A percentile compares a stretch with the other conserved stretches of the same genome.
Conservation (phyloP, 1,140 invertebrate genomes). For the Apis cerana region DNA sequence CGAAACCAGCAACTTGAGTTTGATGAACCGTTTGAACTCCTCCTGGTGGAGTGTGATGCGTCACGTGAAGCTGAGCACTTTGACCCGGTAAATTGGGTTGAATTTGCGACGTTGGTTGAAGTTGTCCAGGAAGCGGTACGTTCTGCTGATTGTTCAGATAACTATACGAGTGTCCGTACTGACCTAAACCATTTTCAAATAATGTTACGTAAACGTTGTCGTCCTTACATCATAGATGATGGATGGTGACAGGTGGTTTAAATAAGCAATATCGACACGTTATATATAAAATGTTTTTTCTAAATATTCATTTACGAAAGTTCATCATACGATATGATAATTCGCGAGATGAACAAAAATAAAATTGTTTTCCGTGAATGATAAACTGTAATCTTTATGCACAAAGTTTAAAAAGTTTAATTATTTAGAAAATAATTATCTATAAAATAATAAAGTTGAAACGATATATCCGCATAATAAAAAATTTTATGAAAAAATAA, state of each 20-base stretch:
- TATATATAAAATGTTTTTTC: too few relatives aligned
- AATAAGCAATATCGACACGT: neutral
- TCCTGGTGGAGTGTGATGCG: constrained; percentile 75
- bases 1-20: constrained; percentile 74
- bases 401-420: too few relatives aligned
- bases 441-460: too few relatives aligned
- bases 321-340: too few relatives aligned
- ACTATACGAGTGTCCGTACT: constrained; percentile 72
- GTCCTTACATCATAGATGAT: neutral
- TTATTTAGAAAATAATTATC: too few relatives aligned
- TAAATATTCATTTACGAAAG: too few relatives aligned
- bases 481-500: too few relatives aligned
- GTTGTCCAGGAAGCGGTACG: constrained; percentile 74
- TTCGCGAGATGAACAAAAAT: too few relatives aligned
- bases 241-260: neutral
- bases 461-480: too few relatives aligned
- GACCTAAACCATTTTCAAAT: constrained; percentile 60
- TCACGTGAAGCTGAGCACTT: constrained; percentile 78
- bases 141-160: constrained; percentile 75
- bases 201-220: neutral
- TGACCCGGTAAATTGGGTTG: constrained; percentile 76
- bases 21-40: constrained; percentile 79
- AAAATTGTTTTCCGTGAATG: too few relatives aligned
- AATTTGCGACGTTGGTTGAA: constrained; percentile 71
- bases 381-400: too few relatives aligned